Conservation (phyloP, 2,113 vertebrate genomes). For the Lontra canadensis region DNA sequence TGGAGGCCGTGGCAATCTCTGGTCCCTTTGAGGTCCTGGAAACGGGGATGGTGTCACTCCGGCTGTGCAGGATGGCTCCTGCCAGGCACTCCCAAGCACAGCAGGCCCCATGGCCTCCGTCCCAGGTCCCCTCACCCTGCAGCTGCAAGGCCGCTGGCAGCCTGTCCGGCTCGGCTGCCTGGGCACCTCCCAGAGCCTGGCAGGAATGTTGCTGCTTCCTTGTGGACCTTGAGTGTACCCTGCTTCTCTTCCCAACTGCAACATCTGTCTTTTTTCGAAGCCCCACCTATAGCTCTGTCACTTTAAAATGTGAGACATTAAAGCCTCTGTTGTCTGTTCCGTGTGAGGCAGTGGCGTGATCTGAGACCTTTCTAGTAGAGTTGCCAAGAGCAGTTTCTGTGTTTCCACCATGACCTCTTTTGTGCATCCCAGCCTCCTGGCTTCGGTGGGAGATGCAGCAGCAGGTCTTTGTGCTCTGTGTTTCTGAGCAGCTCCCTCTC, state of each 20-base stretch:
- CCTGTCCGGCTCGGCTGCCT: not conserved
- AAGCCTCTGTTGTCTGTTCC: not conserved
- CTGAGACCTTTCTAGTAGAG: not conserved
- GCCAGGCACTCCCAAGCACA: not conserved
- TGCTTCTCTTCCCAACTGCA: not conserved
- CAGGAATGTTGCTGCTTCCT: not conserved
- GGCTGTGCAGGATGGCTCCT: not conserved
- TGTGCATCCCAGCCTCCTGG: accelerated
- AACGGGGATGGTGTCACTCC: not conserved
- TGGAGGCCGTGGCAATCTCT: not conserved
- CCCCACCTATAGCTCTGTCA: not conserved
- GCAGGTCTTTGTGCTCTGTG: not conserved
- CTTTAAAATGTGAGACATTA: not conserved
- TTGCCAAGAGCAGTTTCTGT: not conserved
- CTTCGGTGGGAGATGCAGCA: too few relatives aligned
- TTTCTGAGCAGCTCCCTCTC: not conserved
- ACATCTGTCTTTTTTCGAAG: not conserved
- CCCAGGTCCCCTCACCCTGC: accelerated
- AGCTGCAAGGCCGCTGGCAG: not conserved
- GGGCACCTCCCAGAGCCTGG: not conserved
- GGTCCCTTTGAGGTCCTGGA: not conserved
- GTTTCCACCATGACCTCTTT: not conserved
- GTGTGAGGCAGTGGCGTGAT: not conserved
- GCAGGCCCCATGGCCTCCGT: too few relatives aligned
- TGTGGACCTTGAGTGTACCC: not conserved